Evolutionary conservation across 2,888 invertebrate species (phyloP).

Genomic region (Amphipoea lucens): DNA sequence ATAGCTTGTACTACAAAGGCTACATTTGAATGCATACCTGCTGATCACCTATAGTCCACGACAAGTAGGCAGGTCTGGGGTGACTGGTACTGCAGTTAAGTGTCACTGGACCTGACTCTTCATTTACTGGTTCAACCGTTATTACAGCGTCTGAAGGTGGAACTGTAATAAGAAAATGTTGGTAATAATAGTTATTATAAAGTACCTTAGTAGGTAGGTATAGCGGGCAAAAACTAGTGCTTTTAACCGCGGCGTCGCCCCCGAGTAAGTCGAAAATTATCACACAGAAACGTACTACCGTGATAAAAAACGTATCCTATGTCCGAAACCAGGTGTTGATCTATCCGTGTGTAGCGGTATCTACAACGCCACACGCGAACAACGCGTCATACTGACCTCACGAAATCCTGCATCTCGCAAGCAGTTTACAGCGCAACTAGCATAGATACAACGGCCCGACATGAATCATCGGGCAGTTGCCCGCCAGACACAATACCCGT

Average conservation of each 20-base stretch:
- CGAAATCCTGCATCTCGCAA: too few species aligned
- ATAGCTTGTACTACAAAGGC: not conserved
- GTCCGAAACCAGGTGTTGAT: not conserved
- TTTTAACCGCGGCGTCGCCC: not conserved
- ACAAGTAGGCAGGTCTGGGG: slow-evolving; percentile 76
- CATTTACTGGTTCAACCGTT: slow-evolving; percentile 63
- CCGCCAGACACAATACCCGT: too few species aligned
- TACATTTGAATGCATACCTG: slow-evolving; percentile 69
- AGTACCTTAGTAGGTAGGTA: not conserved
- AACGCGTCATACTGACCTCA: too few species aligned
- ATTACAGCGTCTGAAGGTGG: slow-evolving; percentile 74
- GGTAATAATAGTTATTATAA: too few species aligned
- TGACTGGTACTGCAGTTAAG: slow-evolving; percentile 83
- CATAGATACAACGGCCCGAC: too few species aligned
- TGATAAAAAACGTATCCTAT: not conserved
- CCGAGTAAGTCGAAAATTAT: too few species aligned
- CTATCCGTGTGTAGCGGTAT: not conserved
- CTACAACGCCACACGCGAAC: too few species aligned
- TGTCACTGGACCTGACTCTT: slow-evolving; percentile 69
- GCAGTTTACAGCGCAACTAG: too few species aligned
- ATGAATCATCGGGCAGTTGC: too few species aligned
- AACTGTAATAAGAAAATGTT: slow-evolving; percentile 69
- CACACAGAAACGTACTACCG: too few species aligned
- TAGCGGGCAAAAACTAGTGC: not conserved
- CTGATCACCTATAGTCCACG: slow-evolving; percentile 79